Base-by-base conservation (phyloP, 1,140 invertebrate species). In the Drosophila parvula region DNA sequence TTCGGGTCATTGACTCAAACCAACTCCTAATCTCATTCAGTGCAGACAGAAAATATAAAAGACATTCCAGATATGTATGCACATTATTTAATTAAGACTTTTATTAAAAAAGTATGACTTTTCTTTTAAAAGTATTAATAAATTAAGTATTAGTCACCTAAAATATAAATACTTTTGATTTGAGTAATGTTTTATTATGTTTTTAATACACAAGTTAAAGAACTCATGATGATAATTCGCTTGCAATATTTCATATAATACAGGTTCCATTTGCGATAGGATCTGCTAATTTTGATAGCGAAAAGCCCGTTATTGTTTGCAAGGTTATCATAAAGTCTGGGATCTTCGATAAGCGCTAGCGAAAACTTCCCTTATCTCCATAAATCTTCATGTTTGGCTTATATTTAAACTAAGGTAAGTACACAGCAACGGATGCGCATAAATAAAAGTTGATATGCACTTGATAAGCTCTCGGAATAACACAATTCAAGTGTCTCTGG, bases 1-100 rank as follows among this genome's bases (percentile, higher is more conserved):
- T 81, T 50, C 78, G 53, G 81, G 77, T 90, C 84, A 89, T 89
- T 80, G 83, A 83, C 84, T 77, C 75, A 44, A 44, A 9, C 44
- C n/a, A 40, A 28, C 64, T 71, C 65, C 51, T 32, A 38, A 34
- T 70, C 48, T 28, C 41, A 56, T 70, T 70, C 40, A 14, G 14
- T 50, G 32, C 59, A 68, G 28, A 10, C 11, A 32, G 9, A 43
- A 18, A 50, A 69, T 51, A 36, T 3, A 11, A 28, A 22, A 18
- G 0, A 5, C 0, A 36, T 7, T 0, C 11, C 4, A 34, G 28
- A 0, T 2, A 18, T 51, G 3, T 7, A 50, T 12, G n/a, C n/a
- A 32, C 16, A 34, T 16, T 16, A 50, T 30, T 30, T 30, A 14
- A 8, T 41, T n/a, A n/a, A n/a, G n/a, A n/a, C n/a, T n/a, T n/a